These are phyloP conservation scores for Ophthalmotilapia sp. DNA, from an alignment of 2,113 vertebrate species.

Conservation along the genomic window DNA sequence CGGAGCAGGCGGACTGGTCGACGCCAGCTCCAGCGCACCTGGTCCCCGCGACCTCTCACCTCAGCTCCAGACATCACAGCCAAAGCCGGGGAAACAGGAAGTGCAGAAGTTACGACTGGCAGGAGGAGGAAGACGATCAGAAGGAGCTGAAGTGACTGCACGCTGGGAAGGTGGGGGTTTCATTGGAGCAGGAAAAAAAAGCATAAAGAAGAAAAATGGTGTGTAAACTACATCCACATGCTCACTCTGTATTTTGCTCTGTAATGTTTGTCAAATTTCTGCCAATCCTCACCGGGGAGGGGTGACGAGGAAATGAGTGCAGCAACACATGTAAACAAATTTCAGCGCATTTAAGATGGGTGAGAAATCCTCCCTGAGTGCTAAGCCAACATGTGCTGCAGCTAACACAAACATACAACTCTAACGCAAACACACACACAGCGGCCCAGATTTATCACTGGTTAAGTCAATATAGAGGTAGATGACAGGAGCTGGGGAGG, in stretches of 20 bases:
- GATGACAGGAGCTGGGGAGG: slow-evolving; percentile 22
- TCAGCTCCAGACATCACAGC: slow-evolving; percentile 32
- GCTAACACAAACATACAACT: slow-evolving; percentile 22
- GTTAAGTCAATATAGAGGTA: slow-evolving; percentile 35
- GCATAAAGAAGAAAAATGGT: not conserved
- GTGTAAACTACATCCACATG: not conserved
- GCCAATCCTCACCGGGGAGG: not conserved
- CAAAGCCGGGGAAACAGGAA: slow-evolving; percentile 27
- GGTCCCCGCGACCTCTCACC: slow-evolving; percentile 45
- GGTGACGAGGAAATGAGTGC: not conserved
- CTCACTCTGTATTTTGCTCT: not conserved
- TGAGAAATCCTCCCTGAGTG: slow-evolving; percentile 6
- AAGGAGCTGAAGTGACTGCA: not conserved
- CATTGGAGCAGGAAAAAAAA: not conserved
- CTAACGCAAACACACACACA: not conserved
- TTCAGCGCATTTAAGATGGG: slow-evolving; percentile 12
- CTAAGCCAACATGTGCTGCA: slow-evolving; percentile 10
- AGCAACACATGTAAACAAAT: slow-evolving; percentile 19
- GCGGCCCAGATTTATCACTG: slow-evolving; percentile 23
- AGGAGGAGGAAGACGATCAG: slow-evolving; percentile 10
- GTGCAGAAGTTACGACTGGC: slow-evolving; percentile 29
- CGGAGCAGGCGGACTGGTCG: not conserved
- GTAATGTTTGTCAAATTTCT: slow-evolving; percentile 12
- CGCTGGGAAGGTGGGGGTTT: slow-evolving; percentile 10
- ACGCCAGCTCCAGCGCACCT: slow-evolving; percentile 43